phyloP scores from a whole-genome alignment of 2,797 vertebrate genomes.

The Xenopus petersii region DNA sequence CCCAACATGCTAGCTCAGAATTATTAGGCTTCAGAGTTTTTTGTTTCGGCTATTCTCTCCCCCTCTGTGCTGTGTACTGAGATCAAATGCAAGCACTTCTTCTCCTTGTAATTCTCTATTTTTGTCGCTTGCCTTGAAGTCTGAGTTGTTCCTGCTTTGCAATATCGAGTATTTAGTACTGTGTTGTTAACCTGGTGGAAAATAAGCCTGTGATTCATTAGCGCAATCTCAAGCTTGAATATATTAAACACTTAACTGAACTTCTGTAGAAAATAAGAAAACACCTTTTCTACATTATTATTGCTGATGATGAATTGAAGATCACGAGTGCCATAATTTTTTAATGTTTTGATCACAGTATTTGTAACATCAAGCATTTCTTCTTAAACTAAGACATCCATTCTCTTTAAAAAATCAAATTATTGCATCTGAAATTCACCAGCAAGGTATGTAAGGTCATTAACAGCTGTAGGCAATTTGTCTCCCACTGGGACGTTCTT shows the following conservation, averaged over 20 bases:
- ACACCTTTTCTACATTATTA: not conserved
- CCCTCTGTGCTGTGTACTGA: conserved; percentile 3
- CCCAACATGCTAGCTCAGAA: not conserved
- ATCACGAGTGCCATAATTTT: not conserved
- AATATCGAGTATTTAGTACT: not conserved
- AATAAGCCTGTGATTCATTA: not conserved
- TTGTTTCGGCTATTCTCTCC: not conserved
- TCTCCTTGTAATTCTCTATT: conserved; percentile 1
- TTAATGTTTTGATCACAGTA: conserved; percentile 18
- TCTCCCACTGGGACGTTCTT: conserved; percentile 80
- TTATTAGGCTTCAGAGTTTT: not conserved
- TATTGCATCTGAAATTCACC: conserved; percentile 72
- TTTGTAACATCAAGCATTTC: conserved; percentile 15
- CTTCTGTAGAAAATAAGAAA: not conserved
- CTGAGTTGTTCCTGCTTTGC: not conserved
- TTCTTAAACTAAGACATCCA: conserved; percentile 15
- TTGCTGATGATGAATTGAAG: not conserved
- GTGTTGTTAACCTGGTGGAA: conserved; percentile 1
- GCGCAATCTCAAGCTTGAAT: not conserved
- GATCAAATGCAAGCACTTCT: not conserved
- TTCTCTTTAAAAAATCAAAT: conserved; percentile 66
- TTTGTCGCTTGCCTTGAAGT: conserved; percentile 5
- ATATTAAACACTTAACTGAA: not conserved
- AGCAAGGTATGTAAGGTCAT: conserved; percentile 76
- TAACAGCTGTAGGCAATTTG: conserved; percentile 77